Base-by-base conservation (phyloP, 1,140 invertebrate species). In the Drosophila oshimai region DNA sequence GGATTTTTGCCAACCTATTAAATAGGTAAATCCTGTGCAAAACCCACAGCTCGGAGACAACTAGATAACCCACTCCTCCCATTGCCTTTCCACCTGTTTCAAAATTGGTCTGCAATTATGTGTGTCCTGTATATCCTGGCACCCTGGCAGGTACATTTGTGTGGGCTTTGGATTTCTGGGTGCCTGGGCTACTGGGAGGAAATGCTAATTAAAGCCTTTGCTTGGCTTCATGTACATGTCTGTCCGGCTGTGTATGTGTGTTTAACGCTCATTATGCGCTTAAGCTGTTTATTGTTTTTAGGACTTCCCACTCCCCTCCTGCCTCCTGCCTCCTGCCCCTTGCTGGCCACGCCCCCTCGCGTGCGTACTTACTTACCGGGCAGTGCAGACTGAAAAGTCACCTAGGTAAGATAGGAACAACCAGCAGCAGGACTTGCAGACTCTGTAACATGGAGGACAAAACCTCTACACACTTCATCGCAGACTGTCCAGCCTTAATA, bases 221-320 rank as follows among this genome's bases (percentile, higher is more conserved):
- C 68, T 13, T 15, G 36, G 28, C 42, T 17, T 53, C 24, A 26
- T 24, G 24, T 13, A 49, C 5, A 12, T 15, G 10, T 10, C 6
- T 13, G 13, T 18, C 5, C 4, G 26, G 12, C n/a, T 34, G 22
- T 47, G 28, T 45, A 12, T 37, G 41, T 47, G 46, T 71, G 46
- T 22, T 73, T 71, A 71, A 72, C 26, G 55, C 37, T 72, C 65
- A 72, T 72, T 70, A 73, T 73, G 47, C 69, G 55, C 62, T 83
- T 65, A 83, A 83, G 79, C 79, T 83, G 79, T 84, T 83, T 83
- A 84, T 84, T 65, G 61, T 78, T 61, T 78, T 74, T 61, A 45
- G 50, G 58, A 60, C 58, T 33, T 60, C 22, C 58, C 58, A 17
- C 22, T 17, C 33, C 15, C n/a, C n/a, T n/a, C n/a, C n/a, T n/a